phyloP scores from a whole-genome alignment of 1,140 invertebrate genomes.

The Diabrotica virgifera region DNA sequence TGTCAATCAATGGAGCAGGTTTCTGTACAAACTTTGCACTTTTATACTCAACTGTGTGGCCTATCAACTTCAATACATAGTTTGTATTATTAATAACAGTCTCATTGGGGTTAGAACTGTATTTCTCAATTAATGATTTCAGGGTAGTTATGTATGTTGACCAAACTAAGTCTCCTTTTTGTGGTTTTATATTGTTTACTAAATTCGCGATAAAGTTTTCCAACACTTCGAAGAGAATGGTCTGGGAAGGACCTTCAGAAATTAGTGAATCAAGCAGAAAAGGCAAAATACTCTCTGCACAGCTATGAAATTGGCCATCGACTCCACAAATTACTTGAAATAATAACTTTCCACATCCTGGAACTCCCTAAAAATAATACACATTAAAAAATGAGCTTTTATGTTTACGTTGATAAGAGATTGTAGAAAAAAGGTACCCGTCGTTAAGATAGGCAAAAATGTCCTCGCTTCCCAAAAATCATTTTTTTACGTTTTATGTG shows the following conservation, averaged over 20 bases:
- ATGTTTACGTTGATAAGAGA: no score
- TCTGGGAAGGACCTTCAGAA: conserved; percentile 53
- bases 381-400: no score
- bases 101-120: conserved; percentile 23
- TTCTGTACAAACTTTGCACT: conserved; percentile 62
- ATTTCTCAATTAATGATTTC: conserved; percentile 34
- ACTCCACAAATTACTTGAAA: conserved; percentile 84
- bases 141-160: conserved; percentile 44
- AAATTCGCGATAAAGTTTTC: conserved; percentile 60
- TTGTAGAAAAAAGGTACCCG: no score
- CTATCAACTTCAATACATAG: conserved; percentile 57
- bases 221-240: conserved; percentile 62
- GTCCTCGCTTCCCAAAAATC: no score
- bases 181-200: conserved; percentile 54
- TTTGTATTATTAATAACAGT: conserved; percentile 40
- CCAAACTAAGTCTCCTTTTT: conserved; percentile 63
- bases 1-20: conserved; percentile 50
- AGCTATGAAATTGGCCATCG: conserved; percentile 77
- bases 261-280: conserved; percentile 61
- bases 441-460: no score
- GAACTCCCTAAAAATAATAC: conserved; percentile 27
- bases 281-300: conserved; percentile 62
- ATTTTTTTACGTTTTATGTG: no score
- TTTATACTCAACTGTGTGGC: conserved; percentile 59
- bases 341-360: conserved; percentile 76